Evolutionary conservation across 1,140 invertebrate species (phyloP), one percentile per base, ranked within the genome.

Genomic region (Cyphomyrmex costatus): DNA sequence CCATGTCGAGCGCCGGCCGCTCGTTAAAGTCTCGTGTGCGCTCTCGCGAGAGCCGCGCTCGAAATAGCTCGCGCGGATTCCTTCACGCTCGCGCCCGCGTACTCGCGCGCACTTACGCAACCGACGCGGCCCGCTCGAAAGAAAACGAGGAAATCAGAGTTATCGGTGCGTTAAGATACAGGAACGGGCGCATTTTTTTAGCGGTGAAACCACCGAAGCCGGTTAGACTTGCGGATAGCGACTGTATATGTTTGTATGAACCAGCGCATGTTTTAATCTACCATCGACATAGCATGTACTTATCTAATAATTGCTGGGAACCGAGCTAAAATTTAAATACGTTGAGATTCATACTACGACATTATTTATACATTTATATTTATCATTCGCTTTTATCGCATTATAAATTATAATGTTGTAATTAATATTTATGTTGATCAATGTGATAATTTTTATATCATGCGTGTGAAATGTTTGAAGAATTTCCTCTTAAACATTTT

Each of bases 1-100:
- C 42, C 73, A 53, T 27, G 21, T 27, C 21, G 33, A 30, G n/a
- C 19, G 76, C 60, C 60, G 76, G 19, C 21, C 53, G 83, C 73
- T 79, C 73, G 83, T 85, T 85, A 85, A 79, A 65, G 74, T 85
- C 73, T 85, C 73, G 68, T 74, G 79, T 68, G 82, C 36, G 53
- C 27, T 49, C 36, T 24, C 36, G 65, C 77, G 77, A 33, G 66
- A 71, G n/a, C n/a, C 51, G 42, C 82, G 73, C 73, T 85, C 73
- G 58, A 78, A 85, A 85, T 76, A 85, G 60, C 82, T n/a, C 73
- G 63, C 60, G 63, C 63, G 76, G 76, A 86, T 86, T 86, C 84
- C 84, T 86, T 86, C 76, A 68, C 84, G 84, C 76, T 80, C 63
- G 76, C 36, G 66, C 24, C 16, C 58, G 58, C 56, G 30, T 24